phyloP scores from a whole-genome alignment of 2,888 invertebrate genomes.

The Cyclophora albipunctata region DNA sequence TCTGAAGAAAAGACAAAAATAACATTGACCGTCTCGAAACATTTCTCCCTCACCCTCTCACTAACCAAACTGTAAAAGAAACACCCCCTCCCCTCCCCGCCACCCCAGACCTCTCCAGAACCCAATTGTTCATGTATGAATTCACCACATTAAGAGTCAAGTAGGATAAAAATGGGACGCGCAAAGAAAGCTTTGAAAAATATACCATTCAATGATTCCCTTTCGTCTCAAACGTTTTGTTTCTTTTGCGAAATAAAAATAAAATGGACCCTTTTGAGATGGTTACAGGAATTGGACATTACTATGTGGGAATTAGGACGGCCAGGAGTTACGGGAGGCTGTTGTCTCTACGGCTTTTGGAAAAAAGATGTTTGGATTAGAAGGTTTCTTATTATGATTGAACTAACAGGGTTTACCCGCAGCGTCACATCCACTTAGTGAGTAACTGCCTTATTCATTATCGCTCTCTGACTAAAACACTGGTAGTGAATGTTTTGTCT shows the following conservation, averaged over 20 bases:
- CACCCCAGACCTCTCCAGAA: conserved; percentile 48
- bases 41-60: conserved; percentile 20
- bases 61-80: conserved; percentile 51
- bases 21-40: conserved; percentile 9
- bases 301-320: too few species aligned
- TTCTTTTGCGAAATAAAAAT: conserved; percentile 26
- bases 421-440: too few species aligned
- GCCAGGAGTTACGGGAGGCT: conserved; percentile 29
- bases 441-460: too few species aligned
- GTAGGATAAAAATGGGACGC: conserved; percentile 75
- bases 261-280: conserved; percentile 9
- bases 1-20: too few species aligned
- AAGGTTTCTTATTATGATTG: too few species aligned
- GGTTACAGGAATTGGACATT: too few species aligned
- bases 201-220: conserved; percentile 46
- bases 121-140: conserved; percentile 81
- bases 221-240: conserved; percentile 14
- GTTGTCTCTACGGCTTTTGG: too few species aligned
- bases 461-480: too few species aligned
- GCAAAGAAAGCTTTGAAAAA: conserved; percentile 58
- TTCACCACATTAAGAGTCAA: conserved; percentile 82
- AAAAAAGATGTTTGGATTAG: too few species aligned
- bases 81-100: conserved; percentile 26
- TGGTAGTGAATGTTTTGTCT: too few species aligned
- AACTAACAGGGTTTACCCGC: too few species aligned